Base-by-base conservation (phyloP, 2,797 vertebrate genomes). In the Enteromius treurensis region DNA sequence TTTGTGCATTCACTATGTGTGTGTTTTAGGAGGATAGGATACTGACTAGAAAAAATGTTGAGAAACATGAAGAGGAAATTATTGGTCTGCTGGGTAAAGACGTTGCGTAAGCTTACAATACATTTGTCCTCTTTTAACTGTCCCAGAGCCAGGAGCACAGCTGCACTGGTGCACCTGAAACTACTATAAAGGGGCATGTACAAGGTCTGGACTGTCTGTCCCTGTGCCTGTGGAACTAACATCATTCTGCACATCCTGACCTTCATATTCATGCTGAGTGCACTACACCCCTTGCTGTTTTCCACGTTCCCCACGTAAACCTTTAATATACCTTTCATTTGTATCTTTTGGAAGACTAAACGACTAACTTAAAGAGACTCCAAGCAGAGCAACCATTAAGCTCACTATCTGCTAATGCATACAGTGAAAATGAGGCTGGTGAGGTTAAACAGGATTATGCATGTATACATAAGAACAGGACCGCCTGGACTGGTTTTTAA, bases 391-490 rank as follows among this genome's bases (percentile, higher is more conserved):
- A 19, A 23, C 32, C 71, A 34, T 11, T 37, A 29, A 83, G 42
- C 47, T 76, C 49, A 47, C 62, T 77, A 74, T 26, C 62, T 69
- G 78, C 58, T 64, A 70, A 67, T 78, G 65, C 53, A 80, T 45
- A 60, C 34, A 80, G 47, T 68, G 37, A 79, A 49, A 81, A 86
- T 34, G 82, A 84, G 15, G 37, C 76, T 47, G 40, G 40, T 2
- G 19, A 51, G 42, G 62, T 68, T 62, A 88, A 90, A 88, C 86
- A 83, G 84, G 88, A 88, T 85, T 53, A 67, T 11, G 6, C 23
- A 69, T 71, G 69, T 78, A 78, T 79, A 55, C 58, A 55, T 62
- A 62, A 71, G 78, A 87, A 86, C 86, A 74, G 79, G 87, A 80
- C 19, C 0, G 67, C 60, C 83, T 82, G 83, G 82, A 70, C 76